Evolutionary conservation across 2,113 vertebrate species (phyloP).

Genomic region (Hystrix brachyura): DNA sequence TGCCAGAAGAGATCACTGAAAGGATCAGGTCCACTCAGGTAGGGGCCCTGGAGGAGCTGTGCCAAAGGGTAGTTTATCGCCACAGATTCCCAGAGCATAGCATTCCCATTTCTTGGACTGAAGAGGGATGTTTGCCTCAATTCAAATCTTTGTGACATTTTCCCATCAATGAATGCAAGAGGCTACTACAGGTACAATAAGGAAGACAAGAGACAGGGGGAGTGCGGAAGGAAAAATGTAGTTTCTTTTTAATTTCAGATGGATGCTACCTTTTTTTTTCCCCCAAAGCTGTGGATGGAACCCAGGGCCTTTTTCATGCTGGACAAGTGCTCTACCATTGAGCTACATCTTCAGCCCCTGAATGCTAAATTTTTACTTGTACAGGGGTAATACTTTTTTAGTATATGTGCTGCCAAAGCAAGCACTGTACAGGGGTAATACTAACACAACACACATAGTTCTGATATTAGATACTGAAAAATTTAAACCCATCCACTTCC

Average conservation of each 20-base stretch:
- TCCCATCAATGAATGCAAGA: not conserved
- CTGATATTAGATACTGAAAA: not conserved
- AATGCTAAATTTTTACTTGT: not conserved
- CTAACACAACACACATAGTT: not conserved
- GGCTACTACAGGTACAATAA: not conserved
- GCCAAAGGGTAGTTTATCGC: not conserved
- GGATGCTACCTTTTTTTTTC: not conserved
- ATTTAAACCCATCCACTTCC: not conserved
- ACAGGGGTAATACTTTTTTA: not conserved
- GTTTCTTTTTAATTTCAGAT: slow-evolving; percentile 8
- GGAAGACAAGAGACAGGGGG: not conserved
- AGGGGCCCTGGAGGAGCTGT: not conserved
- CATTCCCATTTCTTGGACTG: not conserved
- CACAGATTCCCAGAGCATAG: slow-evolving; percentile 2
- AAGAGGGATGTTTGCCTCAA: not conserved
- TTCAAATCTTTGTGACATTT: not conserved
- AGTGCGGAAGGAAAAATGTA: not conserved
- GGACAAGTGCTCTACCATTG: not conserved
- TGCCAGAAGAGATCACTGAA: not conserved
- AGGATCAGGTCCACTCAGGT: not conserved
- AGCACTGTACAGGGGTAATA: not conserved
- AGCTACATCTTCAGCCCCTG: not conserved
- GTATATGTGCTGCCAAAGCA: too few relatives aligned
- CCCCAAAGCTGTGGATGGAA: not conserved
- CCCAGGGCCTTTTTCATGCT: not conserved